Percentiles rank a stretch among this genome's conserved stretches.
These are phyloP conservation scores for Venusia cambrica DNA, from an alignment of 2,888 invertebrate species.

Conservation along the genomic window DNA sequence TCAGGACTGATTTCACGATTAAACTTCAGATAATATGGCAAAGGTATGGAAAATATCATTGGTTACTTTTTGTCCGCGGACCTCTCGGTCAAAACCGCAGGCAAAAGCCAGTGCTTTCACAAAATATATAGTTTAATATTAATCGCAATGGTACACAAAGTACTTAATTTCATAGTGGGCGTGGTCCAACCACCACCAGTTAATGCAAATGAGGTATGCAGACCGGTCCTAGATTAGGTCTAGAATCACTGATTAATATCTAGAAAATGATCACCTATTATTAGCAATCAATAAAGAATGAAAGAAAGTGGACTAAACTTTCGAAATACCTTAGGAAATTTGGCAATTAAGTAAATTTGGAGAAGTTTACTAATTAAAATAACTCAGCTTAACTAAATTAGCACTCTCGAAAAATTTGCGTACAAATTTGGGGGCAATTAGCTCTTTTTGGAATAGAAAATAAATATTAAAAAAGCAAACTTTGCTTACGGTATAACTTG, in stretches of 20 bases:
- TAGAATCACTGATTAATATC: constrained; percentile 22
- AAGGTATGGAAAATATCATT: too few relatives aligned
- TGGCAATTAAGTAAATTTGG: constrained; percentile 22
- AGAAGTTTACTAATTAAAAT: constrained; percentile 19
- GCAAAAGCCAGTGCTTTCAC: too few relatives aligned
- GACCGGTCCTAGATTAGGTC: constrained; percentile 17
- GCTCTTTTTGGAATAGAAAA: too few relatives aligned
- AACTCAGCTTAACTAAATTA: constrained; percentile 15
- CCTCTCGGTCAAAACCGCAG: too few relatives aligned
- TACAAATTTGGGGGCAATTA: constrained; percentile 21
- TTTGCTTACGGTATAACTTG: background rate
- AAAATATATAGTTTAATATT: too few relatives aligned
- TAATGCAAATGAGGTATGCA: constrained; percentile 21
- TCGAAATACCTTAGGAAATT: constrained; percentile 22
- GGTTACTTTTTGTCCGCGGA: too few relatives aligned
- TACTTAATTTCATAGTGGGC: constrained; percentile 19
- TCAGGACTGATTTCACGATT: too few relatives aligned
- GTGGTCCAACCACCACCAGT: constrained; percentile 12
- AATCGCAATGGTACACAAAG: constrained; percentile 18
- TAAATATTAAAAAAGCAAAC: too few relatives aligned
- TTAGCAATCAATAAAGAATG: constrained; percentile 20
- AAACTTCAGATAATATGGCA: too few relatives aligned
- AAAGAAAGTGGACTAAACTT: constrained; percentile 20
- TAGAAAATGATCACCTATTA: constrained; percentile 21
- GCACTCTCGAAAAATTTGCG: constrained; percentile 16